Evolutionary conservation across 1,140 invertebrate species (phyloP).

Genomic region (Charaxes varanes): DNA sequence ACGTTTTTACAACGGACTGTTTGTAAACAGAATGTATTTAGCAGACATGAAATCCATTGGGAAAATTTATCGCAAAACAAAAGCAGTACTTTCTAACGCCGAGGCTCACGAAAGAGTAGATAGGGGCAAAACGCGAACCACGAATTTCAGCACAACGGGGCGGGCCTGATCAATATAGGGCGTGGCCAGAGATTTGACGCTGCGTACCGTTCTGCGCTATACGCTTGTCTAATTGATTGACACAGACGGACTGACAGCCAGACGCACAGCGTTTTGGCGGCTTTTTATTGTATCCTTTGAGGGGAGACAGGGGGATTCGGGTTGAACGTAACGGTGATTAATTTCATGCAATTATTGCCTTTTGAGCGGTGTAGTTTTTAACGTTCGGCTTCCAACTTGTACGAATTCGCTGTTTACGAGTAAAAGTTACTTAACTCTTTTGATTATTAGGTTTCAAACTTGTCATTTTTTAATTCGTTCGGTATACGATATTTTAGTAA

Average conservation of each 20-base stretch:
- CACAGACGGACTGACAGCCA: slow-evolving; percentile 58
- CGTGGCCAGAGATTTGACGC: slow-evolving; percentile 49
- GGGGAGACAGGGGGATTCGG: slow-evolving; percentile 27
- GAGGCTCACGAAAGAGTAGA: slow-evolving; percentile 36
- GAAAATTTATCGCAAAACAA: slow-evolving; percentile 4
- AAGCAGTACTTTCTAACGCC: slow-evolving; percentile 25
- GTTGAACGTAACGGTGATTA: slow-evolving; percentile 38
- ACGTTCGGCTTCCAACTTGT: slow-evolving; percentile 5
- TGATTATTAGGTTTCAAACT: no score
- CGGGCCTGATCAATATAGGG: slow-evolving; percentile 58
- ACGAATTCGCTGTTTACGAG: no score
- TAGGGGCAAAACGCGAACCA: slow-evolving; percentile 38
- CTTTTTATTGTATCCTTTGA: slow-evolving; percentile 59
- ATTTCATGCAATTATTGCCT: slow-evolving; percentile 43
- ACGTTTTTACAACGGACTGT: no score
- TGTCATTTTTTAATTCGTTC: no score
- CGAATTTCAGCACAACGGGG: slow-evolving; percentile 50
- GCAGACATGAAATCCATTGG: background rate
- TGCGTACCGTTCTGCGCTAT: slow-evolving; percentile 53
- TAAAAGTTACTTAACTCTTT: no score
- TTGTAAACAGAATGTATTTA: background rate
- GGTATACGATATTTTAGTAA: no score
- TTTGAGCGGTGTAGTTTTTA: slow-evolving; percentile 20
- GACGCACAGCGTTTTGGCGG: slow-evolving; percentile 47
- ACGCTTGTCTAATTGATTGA: slow-evolving; percentile 61